Evolutionary conservation across 2,888 invertebrate genomes (phyloP).

Genomic region (Argyresthia albistria): DNA sequence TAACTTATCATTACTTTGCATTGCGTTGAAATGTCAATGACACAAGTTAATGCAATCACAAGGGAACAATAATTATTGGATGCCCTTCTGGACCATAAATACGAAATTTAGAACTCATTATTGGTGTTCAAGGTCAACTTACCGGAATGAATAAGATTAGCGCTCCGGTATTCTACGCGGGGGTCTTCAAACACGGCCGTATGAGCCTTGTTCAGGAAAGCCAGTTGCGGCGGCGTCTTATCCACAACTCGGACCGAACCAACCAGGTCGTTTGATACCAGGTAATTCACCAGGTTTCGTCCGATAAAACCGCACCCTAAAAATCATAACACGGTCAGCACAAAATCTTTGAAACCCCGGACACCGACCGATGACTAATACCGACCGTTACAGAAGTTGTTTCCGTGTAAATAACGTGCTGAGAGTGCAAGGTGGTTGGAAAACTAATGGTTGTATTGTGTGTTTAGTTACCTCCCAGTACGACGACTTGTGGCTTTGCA

Average conservation of each 20-base stretch:
- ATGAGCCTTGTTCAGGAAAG: constrained; percentile 87
- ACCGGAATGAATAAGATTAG: constrained; percentile 92
- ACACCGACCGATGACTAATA: constrained; percentile 53
- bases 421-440: not conserved
- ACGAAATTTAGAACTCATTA: too few relatives aligned
- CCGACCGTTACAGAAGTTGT: constrained; percentile 39
- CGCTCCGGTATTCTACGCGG: constrained; percentile 89
- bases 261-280: constrained; percentile 83
- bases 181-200: constrained; percentile 80
- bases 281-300: constrained; percentile 86
- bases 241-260: constrained; percentile 86
- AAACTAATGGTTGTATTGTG: not conserved
- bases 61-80: too few relatives aligned
- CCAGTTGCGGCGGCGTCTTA: constrained; percentile 94
- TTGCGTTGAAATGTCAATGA: too few relatives aligned
- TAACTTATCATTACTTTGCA: not conserved
- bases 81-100: too few relatives aligned
- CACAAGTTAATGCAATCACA: too few relatives aligned
- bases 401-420: constrained; percentile 5
- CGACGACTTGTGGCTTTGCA: constrained; percentile 58
- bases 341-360: constrained; percentile 21
- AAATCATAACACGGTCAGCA: constrained; percentile 16
- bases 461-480: constrained; percentile 56
- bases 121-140: constrained; percentile 27
- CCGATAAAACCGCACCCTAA: constrained; percentile 96